These are phyloP conservation scores for Trochalopteron elliotii DNA, from an alignment of 2,113 vertebrate species.

Conservation along the genomic window DNA sequence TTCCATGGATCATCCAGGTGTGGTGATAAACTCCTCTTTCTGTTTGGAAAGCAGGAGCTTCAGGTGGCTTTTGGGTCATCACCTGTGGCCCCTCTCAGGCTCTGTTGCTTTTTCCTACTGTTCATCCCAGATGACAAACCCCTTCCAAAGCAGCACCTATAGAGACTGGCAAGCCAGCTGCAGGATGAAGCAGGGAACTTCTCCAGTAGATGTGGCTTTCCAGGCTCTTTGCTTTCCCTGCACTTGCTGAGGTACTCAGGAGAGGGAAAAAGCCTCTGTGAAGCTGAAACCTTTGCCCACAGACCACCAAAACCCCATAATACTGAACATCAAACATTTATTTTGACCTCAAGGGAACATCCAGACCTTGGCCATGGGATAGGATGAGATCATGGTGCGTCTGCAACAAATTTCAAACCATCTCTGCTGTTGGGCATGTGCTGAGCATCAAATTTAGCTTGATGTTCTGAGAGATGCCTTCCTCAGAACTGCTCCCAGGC, in stretches of 20 bases:
- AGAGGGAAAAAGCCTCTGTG: neutral
- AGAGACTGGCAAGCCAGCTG: neutral
- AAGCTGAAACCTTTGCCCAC: neutral
- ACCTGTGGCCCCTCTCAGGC: neutral
- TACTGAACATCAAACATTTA: neutral
- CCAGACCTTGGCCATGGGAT: neutral
- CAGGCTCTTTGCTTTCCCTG: neutral
- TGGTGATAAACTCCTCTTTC: neutral
- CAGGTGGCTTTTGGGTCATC: neutral
- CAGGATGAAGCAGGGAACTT: neutral
- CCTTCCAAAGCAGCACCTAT: neutral
- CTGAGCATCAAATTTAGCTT: neutral
- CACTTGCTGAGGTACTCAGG: neutral
- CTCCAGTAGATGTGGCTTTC: neutral
- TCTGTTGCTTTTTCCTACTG: neutral
- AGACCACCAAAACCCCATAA: neutral
- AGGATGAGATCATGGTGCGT: neutral
- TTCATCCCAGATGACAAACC: neutral
- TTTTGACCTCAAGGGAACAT: neutral
- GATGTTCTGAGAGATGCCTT: neutral
- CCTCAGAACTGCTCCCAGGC: rapidly evolving
- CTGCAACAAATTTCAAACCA: neutral
- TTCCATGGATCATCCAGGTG: neutral
- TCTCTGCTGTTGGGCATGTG: rapidly evolving
- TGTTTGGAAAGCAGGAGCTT: neutral